Evolutionary conservation across 2,113 vertebrate species (phyloP).

Genomic region (Brachyhypopomus gauderio): DNA sequence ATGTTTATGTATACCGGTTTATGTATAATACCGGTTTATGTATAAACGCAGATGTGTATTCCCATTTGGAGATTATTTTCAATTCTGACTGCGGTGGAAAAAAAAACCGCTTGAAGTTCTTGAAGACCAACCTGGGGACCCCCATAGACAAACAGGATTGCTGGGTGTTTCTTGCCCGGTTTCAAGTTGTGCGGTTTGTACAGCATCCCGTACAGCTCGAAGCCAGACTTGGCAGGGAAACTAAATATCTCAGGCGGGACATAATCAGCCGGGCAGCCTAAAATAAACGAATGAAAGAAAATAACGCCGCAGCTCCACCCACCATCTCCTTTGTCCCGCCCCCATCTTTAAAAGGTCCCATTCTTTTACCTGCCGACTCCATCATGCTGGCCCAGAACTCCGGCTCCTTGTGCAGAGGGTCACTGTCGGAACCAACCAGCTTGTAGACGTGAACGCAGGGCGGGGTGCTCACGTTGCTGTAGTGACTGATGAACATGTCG

Average conservation of each 20-base stretch:
- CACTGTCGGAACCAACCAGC: slow-evolving; percentile 80
- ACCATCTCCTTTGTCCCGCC: neutral
- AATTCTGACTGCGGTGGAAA: too few relatives aligned
- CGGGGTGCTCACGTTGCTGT: slow-evolving; percentile 91
- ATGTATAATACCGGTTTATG: too few relatives aligned
- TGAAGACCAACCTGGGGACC: slow-evolving; percentile 87
- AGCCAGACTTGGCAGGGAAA: slow-evolving; percentile 85
- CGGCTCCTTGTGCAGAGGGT: slow-evolving; percentile 86
- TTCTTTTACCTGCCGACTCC: slow-evolving; percentile 90
- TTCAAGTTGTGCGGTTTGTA: slow-evolving; percentile 92
- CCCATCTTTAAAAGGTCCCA: neutral
- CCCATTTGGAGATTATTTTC: too few relatives aligned
- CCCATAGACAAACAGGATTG: slow-evolving; percentile 93
- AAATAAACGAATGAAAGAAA: neutral
- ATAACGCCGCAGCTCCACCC: neutral
- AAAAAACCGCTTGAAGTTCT: too few relatives aligned
- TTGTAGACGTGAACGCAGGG: slow-evolving; percentile 96
- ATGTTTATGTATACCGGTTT: too few relatives aligned
- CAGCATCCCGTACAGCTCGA: slow-evolving; percentile 93
- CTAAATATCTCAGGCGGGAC: slow-evolving; percentile 93
- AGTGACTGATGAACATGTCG: slow-evolving; percentile 98
- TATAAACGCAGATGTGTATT: too few relatives aligned
- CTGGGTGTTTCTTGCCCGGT: slow-evolving; percentile 91
- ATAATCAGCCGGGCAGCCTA: slow-evolving; percentile 93
- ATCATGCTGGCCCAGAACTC: slow-evolving; percentile 99